Conservation (phyloP, 2,888 invertebrate genomes). For the Synergus itoensis region DNA sequence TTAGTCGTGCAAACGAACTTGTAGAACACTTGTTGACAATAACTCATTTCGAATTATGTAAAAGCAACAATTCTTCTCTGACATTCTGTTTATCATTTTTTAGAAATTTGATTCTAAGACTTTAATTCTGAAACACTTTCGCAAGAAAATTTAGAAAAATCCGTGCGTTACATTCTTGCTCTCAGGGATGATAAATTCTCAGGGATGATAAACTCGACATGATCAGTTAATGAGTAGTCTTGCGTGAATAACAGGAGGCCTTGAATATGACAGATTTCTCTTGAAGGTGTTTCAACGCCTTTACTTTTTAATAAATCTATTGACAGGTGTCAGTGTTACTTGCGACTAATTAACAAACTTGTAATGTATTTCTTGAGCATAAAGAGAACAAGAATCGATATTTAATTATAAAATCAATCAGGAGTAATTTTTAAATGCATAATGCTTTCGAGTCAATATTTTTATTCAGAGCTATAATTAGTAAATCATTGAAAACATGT, state of each 20-base stretch:
- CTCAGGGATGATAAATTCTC: not conserved
- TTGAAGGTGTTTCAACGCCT: not conserved
- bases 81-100: too few relatives aligned
- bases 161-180: not conserved
- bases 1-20: too few relatives aligned
- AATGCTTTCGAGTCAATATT: not conserved
- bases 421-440: not conserved
- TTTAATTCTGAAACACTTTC: not conserved
- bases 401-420: not conserved
- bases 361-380: not conserved
- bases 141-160: not conserved
- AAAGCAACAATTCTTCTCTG: not conserved
- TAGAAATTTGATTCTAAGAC: too few relatives aligned
- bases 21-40: not conserved
- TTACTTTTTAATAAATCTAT: not conserved
- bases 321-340: too few relatives aligned
- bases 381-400: not conserved
- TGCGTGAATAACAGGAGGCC: not conserved
- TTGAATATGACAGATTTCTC: constrained; percentile 5
- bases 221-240: constrained; percentile 12
- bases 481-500: not conserved
- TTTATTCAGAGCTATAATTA: not conserved
- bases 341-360: too few relatives aligned
- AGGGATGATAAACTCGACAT: constrained; percentile 1
- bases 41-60: not conserved